Conservation (phyloP, 2,888 invertebrate genomes). For the Drosophila stalkeri region DNA sequence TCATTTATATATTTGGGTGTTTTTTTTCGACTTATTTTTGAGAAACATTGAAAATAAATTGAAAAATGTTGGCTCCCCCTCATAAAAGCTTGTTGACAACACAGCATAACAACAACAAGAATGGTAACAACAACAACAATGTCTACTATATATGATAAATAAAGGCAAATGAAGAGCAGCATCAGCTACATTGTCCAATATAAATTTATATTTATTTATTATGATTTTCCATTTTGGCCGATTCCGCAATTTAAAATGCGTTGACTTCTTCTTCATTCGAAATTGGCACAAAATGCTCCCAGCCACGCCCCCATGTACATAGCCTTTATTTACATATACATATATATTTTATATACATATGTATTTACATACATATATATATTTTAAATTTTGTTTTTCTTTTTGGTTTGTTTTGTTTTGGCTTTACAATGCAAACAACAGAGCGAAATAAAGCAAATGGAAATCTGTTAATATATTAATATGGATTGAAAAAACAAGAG, state of each 20-base stretch:
- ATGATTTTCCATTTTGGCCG: conserved; percentile 67
- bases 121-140: conserved; percentile 6
- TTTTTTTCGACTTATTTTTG: conserved; percentile 25
- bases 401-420: conserved; percentile 10
- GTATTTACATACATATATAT: background rate
- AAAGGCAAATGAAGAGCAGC: conserved; percentile 28
- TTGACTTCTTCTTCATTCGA: conserved; percentile 48
- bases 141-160: conserved; percentile 20
- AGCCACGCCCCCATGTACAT: background rate
- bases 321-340: conserved; percentile 39
- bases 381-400: background rate
- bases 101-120: conserved; percentile 30
- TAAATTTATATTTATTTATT: conserved; percentile 81
- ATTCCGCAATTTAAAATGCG: conserved; percentile 58
- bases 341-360: conserved; percentile 6
- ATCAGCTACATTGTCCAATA: conserved; percentile 63
- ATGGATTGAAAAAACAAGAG: conserved; percentile 30
- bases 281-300: conserved; percentile 60
- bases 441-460: conserved; percentile 30
- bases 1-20: conserved; percentile 12
- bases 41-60: conserved; percentile 78
- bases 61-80: conserved; percentile 64
- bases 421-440: conserved; percentile 49
- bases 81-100: conserved; percentile 66
- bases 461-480: conserved; percentile 57